Evolutionary conservation across 2,888 invertebrate species (phyloP).

Genomic region (Caenorhabditis doughertyi): DNA sequence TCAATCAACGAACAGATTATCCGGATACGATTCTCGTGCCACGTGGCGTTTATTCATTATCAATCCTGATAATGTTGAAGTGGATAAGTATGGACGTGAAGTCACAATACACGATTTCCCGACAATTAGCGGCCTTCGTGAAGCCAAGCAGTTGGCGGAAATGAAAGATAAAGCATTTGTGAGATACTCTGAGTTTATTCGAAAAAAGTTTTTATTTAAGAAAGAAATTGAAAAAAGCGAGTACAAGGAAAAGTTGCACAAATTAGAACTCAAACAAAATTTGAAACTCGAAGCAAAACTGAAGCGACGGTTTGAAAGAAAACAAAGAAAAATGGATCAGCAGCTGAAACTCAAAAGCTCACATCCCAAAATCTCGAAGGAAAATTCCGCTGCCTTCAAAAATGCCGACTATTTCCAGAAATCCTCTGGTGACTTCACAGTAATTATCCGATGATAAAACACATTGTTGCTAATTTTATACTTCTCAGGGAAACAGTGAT

Average conservation of each 20-base stretch:
- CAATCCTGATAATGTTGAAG: constrained; percentile 47
- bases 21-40: constrained; percentile 62
- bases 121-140: constrained; percentile 2
- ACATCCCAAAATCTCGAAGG: neutral
- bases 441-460: no score
- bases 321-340: constrained; percentile 10
- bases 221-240: constrained; percentile 53
- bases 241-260: constrained; percentile 42
- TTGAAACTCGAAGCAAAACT: constrained; percentile 19
- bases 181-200: neutral
- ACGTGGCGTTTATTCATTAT: constrained; percentile 56
- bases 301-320: constrained; percentile 22
- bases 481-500: neutral
- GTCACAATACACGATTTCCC: constrained; percentile 57
- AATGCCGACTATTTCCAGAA: no score
- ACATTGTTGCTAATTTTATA: no score
- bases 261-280: constrained; percentile 27
- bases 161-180: constrained; percentile 59
- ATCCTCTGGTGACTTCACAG: no score
- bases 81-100: constrained; percentile 39
- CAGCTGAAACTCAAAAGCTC: neutral
- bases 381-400: no score
- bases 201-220: constrained; percentile 35
- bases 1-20: constrained; percentile 55
- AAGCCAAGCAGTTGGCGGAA: constrained; percentile 51